phyloP scores from a whole-genome alignment of 92 coral and sea anemone species.

The Heteractis magnifica region DNA sequence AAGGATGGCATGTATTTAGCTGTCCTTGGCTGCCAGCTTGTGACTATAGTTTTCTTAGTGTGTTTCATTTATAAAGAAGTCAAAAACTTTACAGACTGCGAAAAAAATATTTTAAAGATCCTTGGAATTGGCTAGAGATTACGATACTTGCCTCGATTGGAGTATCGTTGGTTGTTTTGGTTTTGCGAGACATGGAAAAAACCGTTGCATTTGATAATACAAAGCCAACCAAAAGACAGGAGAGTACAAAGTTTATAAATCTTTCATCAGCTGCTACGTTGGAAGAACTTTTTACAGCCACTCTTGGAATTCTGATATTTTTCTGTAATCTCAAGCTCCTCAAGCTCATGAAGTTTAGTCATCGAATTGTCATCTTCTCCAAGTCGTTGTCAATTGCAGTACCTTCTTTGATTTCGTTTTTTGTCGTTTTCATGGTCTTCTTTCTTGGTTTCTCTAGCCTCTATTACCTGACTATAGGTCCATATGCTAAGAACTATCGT shows the following conservation, averaged over 20 bases:
- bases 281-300: constrained; percentile 74
- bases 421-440: constrained; percentile 63
- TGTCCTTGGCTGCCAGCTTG: constrained; percentile 69
- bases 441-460: constrained; percentile 67
- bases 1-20: constrained; percentile 50
- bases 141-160: constrained; percentile 49
- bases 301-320: constrained; percentile 69
- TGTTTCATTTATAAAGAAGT: constrained; percentile 62
- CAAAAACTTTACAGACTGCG: constrained; percentile 64
- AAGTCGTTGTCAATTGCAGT: constrained; percentile 69
- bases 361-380: constrained; percentile 66
- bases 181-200: constrained; percentile 62
- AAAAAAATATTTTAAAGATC: constrained; percentile 57
- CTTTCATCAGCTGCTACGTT: constrained; percentile 65
- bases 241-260: constrained; percentile 57
- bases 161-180: constrained; percentile 53
- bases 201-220: constrained; percentile 45
- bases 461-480: constrained; percentile 66
- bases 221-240: constrained; percentile 30
- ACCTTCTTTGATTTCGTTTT: constrained; percentile 66
- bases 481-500: constrained; percentile 52
- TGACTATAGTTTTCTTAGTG: constrained; percentile 55
- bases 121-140: constrained; percentile 87
- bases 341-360: constrained; percentile 85
- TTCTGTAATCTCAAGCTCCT: constrained; percentile 83